These are phyloP conservation scores for Echinops telfairi DNA, from an alignment of 2,113 vertebrate genomes.

Conservation along the genomic window DNA sequence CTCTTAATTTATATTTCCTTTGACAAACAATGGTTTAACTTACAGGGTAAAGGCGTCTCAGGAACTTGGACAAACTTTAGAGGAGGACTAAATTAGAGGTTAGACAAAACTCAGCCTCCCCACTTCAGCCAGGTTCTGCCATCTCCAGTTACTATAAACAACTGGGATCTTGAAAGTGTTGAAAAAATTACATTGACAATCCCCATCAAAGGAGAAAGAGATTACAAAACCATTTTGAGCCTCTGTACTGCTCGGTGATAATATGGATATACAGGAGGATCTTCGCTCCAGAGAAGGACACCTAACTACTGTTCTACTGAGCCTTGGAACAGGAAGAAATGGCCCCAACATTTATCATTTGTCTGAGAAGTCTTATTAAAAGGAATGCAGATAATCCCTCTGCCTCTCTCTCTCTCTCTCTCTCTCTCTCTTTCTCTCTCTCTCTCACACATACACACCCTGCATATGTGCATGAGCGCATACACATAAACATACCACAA, in stretches of 20 bases:
- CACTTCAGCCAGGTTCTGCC: conserved; percentile 77
- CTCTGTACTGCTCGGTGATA: not conserved
- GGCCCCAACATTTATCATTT: not conserved
- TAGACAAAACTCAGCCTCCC: conserved; percentile 79
- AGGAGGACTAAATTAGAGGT: conserved; percentile 78
- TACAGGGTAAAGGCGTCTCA: conserved; percentile 72
- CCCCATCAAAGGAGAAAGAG: conserved; percentile 46
- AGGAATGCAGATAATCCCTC: not conserved
- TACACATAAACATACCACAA: not conserved
- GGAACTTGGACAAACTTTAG: conserved; percentile 83
- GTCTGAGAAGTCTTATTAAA: not conserved
- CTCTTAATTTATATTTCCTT: conserved; percentile 82
- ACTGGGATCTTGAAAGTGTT: conserved; percentile 76
- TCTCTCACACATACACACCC: not conserved
- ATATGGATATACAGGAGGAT: not conserved
- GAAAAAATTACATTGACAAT: conserved; percentile 72
- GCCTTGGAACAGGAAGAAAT: not conserved
- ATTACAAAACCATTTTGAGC: conserved; percentile 46
- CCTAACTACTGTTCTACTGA: not conserved
- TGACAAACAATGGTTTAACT: conserved; percentile 82
- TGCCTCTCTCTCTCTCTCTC: not conserved
- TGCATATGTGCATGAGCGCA: not conserved
- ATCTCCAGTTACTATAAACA: conserved; percentile 82
- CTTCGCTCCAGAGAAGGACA: not conserved
- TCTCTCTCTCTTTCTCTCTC: not conserved